Conservation (phyloP, 2,888 invertebrate genomes). For the Odontocerum albicorne region DNA sequence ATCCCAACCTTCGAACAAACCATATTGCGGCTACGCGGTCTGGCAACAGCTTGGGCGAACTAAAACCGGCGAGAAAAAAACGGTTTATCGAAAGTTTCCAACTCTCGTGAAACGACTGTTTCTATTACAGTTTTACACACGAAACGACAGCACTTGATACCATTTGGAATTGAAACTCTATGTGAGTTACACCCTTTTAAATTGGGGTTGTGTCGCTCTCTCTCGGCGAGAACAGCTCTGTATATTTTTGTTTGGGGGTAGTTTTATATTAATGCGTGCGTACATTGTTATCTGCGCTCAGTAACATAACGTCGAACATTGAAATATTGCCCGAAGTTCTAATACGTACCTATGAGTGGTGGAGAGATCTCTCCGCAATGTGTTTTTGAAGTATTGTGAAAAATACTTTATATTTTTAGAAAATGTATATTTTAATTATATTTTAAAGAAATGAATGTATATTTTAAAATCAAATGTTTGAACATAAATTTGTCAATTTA, state of each 20-base stretch:
- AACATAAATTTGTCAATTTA: too few relatives aligned
- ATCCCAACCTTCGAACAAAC: constrained; percentile 29
- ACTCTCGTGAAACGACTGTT: constrained; percentile 7
- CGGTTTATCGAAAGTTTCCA: constrained; percentile 5
- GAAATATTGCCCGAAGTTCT: constrained; percentile 25
- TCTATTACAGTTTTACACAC: not conserved
- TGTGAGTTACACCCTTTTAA: constrained; percentile 15
- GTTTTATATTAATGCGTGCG: constrained; percentile 36
- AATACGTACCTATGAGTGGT: not conserved
- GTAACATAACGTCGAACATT: constrained; percentile 36
- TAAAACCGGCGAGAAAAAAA: constrained; percentile 15
- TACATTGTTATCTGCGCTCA: constrained; percentile 35
- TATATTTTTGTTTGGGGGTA: constrained; percentile 36
- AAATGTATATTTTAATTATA: too few relatives aligned
- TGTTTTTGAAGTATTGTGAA: too few relatives aligned
- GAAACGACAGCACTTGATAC: constrained; percentile 4
- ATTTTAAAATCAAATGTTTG: too few relatives aligned
- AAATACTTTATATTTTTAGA: not conserved
- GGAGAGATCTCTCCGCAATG: too few relatives aligned
- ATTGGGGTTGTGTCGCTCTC: constrained; percentile 5
- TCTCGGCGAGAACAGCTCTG: constrained; percentile 27
- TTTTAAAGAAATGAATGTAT: too few relatives aligned
- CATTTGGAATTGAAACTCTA: not conserved
- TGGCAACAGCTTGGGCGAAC: constrained; percentile 35
- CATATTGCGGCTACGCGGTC: constrained; percentile 36